phyloP scores from a whole-genome alignment of 1,140 invertebrate genomes.

The Brachionus paranguensis region DNA sequence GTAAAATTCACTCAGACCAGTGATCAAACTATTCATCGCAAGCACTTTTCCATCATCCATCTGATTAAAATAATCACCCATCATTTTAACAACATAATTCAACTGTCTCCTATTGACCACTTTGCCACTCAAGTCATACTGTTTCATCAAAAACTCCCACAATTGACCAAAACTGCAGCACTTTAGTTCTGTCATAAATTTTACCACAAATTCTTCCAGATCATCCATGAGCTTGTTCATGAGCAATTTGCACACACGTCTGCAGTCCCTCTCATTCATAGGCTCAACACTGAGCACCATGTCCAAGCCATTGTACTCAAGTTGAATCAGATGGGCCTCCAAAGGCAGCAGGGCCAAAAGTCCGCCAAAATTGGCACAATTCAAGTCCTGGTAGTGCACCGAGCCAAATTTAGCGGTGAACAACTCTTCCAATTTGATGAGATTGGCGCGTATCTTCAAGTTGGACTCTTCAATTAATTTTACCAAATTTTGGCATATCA shows the following conservation, averaged over 20 bases:
- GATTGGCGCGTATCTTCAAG: not conserved
- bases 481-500: conserved; percentile 7
- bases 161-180: not conserved
- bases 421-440: conserved; percentile 12
- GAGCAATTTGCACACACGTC: not conserved
- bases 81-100: not conserved
- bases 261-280: not conserved
- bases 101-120: not conserved
- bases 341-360: not conserved
- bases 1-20: conserved; percentile 25
- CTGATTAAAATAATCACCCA: conserved; percentile 19
- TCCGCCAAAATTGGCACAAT: not conserved
- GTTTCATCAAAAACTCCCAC: conserved; percentile 18
- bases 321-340: not conserved
- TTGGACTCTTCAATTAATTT: not conserved
- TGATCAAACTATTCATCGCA: not conserved
- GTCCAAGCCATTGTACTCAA: not conserved
- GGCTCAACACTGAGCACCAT: not conserved
- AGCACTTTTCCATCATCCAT: not conserved
- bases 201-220: not conserved
- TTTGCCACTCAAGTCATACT: not conserved
- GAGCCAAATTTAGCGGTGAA: not conserved
- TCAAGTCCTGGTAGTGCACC: not conserved
- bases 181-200: not conserved
- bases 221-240: conserved; percentile 23